These are phyloP conservation scores for Doris montereyensis DNA, from an alignment of 2,888 invertebrate genomes.

Conservation along the genomic window DNA sequence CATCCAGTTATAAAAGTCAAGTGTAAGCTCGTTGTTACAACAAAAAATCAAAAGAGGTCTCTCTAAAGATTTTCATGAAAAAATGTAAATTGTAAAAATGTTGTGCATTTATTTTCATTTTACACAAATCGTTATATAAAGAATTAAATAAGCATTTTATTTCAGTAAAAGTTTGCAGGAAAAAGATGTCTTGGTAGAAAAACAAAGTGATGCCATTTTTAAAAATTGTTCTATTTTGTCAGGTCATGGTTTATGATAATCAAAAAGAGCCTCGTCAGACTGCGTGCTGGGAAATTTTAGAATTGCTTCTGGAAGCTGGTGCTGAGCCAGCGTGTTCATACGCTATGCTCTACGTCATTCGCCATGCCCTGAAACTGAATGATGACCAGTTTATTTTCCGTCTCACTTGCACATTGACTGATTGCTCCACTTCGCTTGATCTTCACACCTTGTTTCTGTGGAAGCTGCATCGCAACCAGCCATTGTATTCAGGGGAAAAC, in stretches of 20 bases:
- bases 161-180: too few species aligned
- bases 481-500: conserved; percentile 53
- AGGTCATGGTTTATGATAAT: conserved; percentile 60
- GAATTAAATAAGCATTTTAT: too few species aligned
- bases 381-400: conserved; percentile 56
- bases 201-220: background rate
- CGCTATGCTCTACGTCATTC: conserved; percentile 64
- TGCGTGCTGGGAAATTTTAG: conserved; percentile 60
- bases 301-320: conserved; percentile 54
- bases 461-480: conserved; percentile 60
- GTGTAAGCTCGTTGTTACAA: too few species aligned
- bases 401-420: conserved; percentile 52
- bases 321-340: conserved; percentile 59
- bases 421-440: conserved; percentile 50
- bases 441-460: conserved; percentile 56
- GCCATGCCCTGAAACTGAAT: conserved; percentile 57
- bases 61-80: too few species aligned
- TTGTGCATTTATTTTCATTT: too few species aligned
- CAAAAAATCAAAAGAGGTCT: too few species aligned
- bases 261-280: conserved; percentile 56
- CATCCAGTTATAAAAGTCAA: too few species aligned
- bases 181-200: too few species aligned
- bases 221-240: background rate
- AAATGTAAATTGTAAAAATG: too few species aligned
- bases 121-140: too few species aligned